Percentiles rank a stretch among this genome's conserved stretches.
Conservation (phyloP, 2,797 vertebrate genomes). For the Jordanella pulchra region DNA sequence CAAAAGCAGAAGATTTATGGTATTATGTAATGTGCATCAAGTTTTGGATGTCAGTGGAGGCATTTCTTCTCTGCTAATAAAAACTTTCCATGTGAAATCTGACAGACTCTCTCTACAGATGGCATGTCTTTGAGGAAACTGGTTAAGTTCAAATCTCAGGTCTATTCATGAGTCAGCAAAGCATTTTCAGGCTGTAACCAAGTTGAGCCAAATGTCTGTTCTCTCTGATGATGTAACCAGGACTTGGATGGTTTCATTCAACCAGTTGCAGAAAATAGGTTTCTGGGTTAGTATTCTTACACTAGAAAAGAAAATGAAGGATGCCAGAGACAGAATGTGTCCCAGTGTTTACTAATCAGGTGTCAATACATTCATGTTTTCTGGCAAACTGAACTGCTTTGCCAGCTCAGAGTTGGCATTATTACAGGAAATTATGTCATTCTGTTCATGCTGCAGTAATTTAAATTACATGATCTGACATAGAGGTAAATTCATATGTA, state of each 20-base stretch:
- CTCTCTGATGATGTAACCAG: slow-evolving; percentile 38
- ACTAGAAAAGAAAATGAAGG: slow-evolving; percentile 21
- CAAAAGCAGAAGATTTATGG: not conserved
- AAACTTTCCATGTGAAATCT: not conserved
- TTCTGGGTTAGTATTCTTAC: slow-evolving; percentile 50
- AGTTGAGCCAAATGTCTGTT: slow-evolving; percentile 35
- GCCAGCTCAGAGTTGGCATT: slow-evolving; percentile 12
- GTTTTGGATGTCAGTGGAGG: not conserved
- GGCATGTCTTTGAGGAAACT: slow-evolving; percentile 9
- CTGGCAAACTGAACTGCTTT: not conserved
- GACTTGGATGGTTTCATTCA: slow-evolving; percentile 11
- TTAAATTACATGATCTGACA: slow-evolving; percentile 9
- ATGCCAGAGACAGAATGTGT: not conserved
- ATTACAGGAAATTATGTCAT: not conserved
- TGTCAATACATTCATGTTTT: slow-evolving; percentile 4
- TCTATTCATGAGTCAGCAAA: slow-evolving; percentile 52
- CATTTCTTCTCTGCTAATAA: not conserved
- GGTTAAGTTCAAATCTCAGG: slow-evolving; percentile 49
- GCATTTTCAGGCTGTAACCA: slow-evolving; percentile 26
- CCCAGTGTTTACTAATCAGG: slow-evolving; percentile 14
- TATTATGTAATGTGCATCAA: not conserved
- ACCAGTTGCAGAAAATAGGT: slow-evolving; percentile 49
- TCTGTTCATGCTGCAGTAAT: slow-evolving; percentile 16
- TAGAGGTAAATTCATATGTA: slow-evolving; percentile 14
- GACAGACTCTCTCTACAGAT: slow-evolving; percentile 17